These are phyloP conservation scores for Synergus umbraculus DNA, from an alignment of 2,888 invertebrate genomes.

Conservation along the genomic window DNA sequence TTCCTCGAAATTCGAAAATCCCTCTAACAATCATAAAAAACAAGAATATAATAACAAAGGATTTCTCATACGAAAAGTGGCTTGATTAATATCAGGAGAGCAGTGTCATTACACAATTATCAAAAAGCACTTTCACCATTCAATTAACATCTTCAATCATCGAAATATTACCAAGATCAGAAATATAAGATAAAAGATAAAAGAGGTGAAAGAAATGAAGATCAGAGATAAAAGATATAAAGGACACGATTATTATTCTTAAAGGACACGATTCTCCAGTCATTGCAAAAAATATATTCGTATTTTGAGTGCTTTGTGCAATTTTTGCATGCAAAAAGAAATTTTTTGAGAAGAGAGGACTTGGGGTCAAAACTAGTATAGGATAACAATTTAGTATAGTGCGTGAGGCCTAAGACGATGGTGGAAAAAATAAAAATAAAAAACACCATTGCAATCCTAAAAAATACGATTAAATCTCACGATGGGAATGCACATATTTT, in stretches of 20 bases:
- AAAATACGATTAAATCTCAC: slow-evolving; percentile 8
- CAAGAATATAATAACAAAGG: background rate
- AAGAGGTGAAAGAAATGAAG: background rate
- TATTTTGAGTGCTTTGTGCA: slow-evolving; percentile 10
- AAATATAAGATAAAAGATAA: background rate
- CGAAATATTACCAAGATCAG: background rate
- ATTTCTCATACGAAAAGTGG: background rate
- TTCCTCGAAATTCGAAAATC: background rate
- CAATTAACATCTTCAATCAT: background rate
- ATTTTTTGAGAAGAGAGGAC: slow-evolving; percentile 10
- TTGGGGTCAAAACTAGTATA: slow-evolving; percentile 22
- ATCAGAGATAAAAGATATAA: background rate
- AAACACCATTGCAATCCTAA: background rate
- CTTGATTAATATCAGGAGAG: background rate
- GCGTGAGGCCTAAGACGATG: slow-evolving; percentile 18
- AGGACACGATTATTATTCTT: background rate
- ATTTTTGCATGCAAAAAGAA: slow-evolving; percentile 17
- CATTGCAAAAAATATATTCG: slow-evolving; percentile 10
- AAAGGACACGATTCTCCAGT: slow-evolving; percentile 19
- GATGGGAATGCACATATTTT: background rate
- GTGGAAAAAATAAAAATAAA: background rate
- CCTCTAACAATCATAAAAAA: background rate
- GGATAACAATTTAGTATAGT: background rate
- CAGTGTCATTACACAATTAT: background rate
- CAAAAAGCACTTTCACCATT: background rate